Percentiles rank a stretch among this genome's conserved stretches.
These are phyloP conservation scores for Aplocera efformata DNA, from an alignment of 2,888 invertebrate genomes.

Conservation along the genomic window DNA sequence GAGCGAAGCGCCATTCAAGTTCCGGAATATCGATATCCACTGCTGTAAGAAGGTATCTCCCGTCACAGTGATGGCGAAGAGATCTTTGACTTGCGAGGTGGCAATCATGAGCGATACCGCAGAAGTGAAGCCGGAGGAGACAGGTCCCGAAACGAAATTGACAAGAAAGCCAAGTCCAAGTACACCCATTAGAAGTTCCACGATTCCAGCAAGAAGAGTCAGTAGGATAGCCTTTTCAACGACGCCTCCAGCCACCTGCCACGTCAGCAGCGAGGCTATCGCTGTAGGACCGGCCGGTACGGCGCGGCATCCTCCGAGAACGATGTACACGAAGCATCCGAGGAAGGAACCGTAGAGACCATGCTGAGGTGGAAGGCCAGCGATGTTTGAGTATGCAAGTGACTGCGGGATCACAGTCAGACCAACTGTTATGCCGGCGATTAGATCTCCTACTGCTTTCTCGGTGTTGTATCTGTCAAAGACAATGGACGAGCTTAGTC, in stretches of 20 bases:
- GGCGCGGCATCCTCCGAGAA: constrained; percentile 95
- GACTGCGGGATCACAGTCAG: constrained; percentile 96
- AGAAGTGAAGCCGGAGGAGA: constrained; percentile 93
- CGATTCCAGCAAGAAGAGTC: constrained; percentile 86
- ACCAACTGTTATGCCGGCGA: constrained; percentile 95
- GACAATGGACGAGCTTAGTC: neutral
- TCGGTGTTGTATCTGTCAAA: constrained; percentile 80
- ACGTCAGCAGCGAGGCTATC: constrained; percentile 92
- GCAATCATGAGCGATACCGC: constrained; percentile 94
- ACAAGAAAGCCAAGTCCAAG: constrained; percentile 92
- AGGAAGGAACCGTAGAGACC: constrained; percentile 97
- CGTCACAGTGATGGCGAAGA: constrained; percentile 85
- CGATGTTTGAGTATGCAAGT: constrained; percentile 89
- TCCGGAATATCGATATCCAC: constrained; percentile 85
- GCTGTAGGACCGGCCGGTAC: constrained; percentile 96
- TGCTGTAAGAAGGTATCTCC: constrained; percentile 90
- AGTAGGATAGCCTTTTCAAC: constrained; percentile 87
- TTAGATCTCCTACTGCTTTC: constrained; percentile 90
- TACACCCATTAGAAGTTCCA: constrained; percentile 90
- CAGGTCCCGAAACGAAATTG: constrained; percentile 94
- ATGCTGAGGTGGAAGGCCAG: constrained; percentile 90
- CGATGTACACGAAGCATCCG: constrained; percentile 93
- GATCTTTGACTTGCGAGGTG: constrained; percentile 92
- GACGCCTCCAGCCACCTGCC: constrained; percentile 85
- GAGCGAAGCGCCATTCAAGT: constrained; percentile 82